Conservation (phyloP, 2,113 vertebrate species). For the Motacilla alba region DNA sequence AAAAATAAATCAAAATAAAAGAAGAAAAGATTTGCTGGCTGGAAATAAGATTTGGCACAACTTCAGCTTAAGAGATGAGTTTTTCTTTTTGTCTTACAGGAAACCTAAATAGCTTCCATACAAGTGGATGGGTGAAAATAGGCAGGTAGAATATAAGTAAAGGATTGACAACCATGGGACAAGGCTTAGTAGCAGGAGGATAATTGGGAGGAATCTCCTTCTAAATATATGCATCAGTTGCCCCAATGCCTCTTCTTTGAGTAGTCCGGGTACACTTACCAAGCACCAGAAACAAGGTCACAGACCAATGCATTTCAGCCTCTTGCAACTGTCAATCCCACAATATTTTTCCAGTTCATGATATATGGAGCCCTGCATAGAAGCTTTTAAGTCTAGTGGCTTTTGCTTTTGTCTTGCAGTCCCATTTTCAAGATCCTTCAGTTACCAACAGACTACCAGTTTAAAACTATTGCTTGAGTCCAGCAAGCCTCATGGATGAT, state of each 20-base stretch:
- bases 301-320: not conserved
- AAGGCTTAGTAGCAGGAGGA: not conserved
- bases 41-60: not conserved
- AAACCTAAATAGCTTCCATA: not conserved
- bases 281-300: not conserved
- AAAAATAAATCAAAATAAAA: conserved; percentile 18
- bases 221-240: not conserved
- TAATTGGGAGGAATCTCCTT: not conserved
- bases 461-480: not conserved
- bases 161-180: not conserved
- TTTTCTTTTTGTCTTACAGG: not conserved
- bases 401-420: not conserved
- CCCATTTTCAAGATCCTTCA: not conserved
- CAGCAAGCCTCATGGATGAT: not conserved
- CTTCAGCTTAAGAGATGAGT: not conserved
- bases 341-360: not conserved
- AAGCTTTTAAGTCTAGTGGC: not conserved
- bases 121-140: not conserved
- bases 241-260: not conserved
- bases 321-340: not conserved
- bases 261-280: not conserved
- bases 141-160: not conserved
- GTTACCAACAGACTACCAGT: not conserved
- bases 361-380: not conserved
- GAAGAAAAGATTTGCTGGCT: not conserved